These are phyloP conservation scores for Synergus japonicus DNA, from an alignment of 2,888 invertebrate species.

Conservation along the genomic window DNA sequence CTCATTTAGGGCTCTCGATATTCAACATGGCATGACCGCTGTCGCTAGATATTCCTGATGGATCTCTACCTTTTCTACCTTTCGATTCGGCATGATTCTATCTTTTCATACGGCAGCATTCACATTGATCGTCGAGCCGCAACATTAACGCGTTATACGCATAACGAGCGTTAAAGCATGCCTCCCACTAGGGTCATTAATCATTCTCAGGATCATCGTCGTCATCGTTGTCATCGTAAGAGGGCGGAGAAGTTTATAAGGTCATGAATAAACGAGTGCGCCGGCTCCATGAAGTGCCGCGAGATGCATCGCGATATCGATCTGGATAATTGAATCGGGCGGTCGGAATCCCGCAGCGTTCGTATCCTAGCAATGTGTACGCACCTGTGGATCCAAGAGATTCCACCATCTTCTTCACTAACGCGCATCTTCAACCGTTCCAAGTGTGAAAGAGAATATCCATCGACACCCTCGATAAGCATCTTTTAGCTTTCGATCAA, in stretches of 20 bases:
- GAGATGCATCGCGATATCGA: constrained; percentile 69
- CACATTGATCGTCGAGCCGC: constrained; percentile 48
- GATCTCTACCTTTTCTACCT: no score
- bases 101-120: constrained; percentile 42
- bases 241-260: constrained; percentile 46
- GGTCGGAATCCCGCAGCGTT: constrained; percentile 67
- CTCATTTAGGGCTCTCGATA: no score
- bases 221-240: constrained; percentile 33
- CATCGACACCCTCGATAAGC: constrained; percentile 30
- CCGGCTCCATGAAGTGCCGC: constrained; percentile 41
- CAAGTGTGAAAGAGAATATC: constrained; percentile 29
- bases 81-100: neutral
- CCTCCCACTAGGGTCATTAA: constrained; percentile 55
- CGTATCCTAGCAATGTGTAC: constrained; percentile 60
- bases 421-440: neutral
- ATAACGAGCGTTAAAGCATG: constrained; percentile 44
- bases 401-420: constrained; percentile 32
- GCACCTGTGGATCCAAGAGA: constrained; percentile 46
- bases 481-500: constrained; percentile 29
- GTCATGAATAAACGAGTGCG: constrained; percentile 50
- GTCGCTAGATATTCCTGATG: no score
- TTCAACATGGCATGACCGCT: neutral
- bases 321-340: constrained; percentile 75
- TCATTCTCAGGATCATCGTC: constrained; percentile 52
- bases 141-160: constrained; percentile 49